Percentiles rank a stretch among this genome's conserved stretches.
phyloP scores from a whole-genome alignment of 2,113 vertebrate genomes.

The Stigmatopora argus region DNA sequence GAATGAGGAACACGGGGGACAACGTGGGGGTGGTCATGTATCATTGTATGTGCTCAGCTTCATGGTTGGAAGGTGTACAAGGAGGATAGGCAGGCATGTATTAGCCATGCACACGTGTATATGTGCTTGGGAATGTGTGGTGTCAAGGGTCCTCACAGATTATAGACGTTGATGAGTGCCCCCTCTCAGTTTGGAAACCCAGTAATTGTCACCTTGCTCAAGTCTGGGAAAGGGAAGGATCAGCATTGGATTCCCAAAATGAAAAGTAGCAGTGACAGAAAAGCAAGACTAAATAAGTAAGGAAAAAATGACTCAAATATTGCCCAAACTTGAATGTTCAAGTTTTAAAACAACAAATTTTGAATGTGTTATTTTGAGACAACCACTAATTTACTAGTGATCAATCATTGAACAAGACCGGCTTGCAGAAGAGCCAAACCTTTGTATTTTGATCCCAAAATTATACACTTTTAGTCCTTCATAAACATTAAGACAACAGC shows the following conservation, averaged over 20 bases:
- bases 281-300: slow-evolving; percentile 6
- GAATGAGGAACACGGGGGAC: slow-evolving; percentile 54
- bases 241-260: slow-evolving; percentile 29
- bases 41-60: slow-evolving; percentile 20
- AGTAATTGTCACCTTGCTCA: slow-evolving; percentile 67
- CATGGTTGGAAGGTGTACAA: slow-evolving; percentile 29
- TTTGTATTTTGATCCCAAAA: background rate
- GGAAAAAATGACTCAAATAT: background rate
- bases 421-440: background rate
- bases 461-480: background rate
- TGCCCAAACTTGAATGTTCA: background rate
- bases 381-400: background rate
- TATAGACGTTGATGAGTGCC: slow-evolving; percentile 65
- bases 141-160: slow-evolving; percentile 64
- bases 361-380: background rate
- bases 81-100: slow-evolving; percentile 26
- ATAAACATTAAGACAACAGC: background rate
- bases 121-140: slow-evolving; percentile 18
- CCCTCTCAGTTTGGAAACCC: slow-evolving; percentile 57
- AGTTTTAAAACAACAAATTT: background rate
- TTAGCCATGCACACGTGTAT: slow-evolving; percentile 14
- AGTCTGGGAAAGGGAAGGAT: slow-evolving; percentile 47
- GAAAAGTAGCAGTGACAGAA: slow-evolving; percentile 47
- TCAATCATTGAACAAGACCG: background rate
- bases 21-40: slow-evolving; percentile 18